Evolutionary conservation across 2,113 vertebrate species (phyloP), one percentile per base, ranked within the genome.

Genomic region (Verasper variegatus): DNA sequence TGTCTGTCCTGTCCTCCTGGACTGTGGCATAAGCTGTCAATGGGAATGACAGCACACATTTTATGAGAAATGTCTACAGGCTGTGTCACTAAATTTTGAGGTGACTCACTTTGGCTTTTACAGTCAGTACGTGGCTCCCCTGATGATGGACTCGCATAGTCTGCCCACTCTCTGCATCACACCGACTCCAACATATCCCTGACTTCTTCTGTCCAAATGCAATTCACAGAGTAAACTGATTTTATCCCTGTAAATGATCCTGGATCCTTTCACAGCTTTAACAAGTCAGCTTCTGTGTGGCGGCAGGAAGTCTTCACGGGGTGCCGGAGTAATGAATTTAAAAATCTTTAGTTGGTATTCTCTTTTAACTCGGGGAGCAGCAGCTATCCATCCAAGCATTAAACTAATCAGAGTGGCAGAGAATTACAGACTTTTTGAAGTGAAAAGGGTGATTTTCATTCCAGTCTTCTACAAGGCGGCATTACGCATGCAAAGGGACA

Each of bases 361-460:
- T 78, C 67, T 83, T 88, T 85, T 74, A 83, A 76, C 67, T 86
- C 56, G 3, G 68, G 65, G 70, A 87, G 72, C 76, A 79, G 66
- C 67, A 37, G 65, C 71, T 76, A 59, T 68, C 79, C 77, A 72
- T 64, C 76, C 71, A 54, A 81, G 74, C 86, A 80, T 87, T 84
- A 81, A 87, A 84, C 87, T 80, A 65, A 84, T 87, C 88, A 86
- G 77, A 86, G 70, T 26, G 59, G 80, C 10, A 24, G 54, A 76
- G 83, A 89, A 82, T 88, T 74, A 61, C 74, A 15, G 51, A 80
- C 55, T 69, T 88, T 86, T 80, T 86, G 42, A 84, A 88, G 74
- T 84, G 66, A 84, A 89, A 82, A 78, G 68, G 60, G 75, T 74
- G 42, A 81, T 88, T 89, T 84, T 58, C 56, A 72, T 87, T 81